Conservation (phyloP, 1,140 invertebrate species). For the Batillaria attramentaria region DNA sequence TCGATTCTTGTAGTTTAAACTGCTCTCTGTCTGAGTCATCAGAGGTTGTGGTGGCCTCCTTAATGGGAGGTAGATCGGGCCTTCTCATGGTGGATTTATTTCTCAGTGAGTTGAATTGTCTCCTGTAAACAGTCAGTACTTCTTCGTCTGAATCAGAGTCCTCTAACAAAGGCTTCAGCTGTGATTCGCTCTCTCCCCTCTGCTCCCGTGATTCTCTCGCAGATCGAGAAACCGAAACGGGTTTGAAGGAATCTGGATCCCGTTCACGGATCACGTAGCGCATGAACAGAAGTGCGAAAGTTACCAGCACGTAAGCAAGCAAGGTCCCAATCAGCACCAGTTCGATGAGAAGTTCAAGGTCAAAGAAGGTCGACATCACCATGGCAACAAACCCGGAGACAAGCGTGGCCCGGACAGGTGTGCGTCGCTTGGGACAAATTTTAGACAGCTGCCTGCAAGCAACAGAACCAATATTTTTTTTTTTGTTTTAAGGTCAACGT, state of each 20-base stretch:
- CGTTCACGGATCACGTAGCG: constrained; percentile 44
- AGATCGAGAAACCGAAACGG: not conserved
- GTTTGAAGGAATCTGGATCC: not conserved
- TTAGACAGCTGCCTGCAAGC: constrained; percentile 33
- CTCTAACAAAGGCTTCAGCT: no score
- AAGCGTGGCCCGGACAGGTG: constrained; percentile 33
- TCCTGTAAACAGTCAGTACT: no score
- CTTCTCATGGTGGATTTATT: no score
- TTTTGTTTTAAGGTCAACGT: not conserved
- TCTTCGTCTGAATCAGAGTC: no score
- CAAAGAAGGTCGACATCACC: constrained; percentile 27
- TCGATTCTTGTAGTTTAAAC: no score
- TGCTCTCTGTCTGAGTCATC: no score
- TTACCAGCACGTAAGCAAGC: constrained; percentile 92
- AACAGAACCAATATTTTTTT: not conserved
- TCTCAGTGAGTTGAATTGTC: no score
- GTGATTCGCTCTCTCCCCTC: no score
- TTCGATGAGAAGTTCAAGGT: constrained; percentile 39
- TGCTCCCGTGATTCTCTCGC: no score
- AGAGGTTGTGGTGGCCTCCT: no score
- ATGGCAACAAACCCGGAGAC: constrained; percentile 36
- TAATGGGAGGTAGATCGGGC: no score
- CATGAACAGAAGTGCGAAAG: constrained; percentile 88
- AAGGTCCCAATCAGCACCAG: constrained; percentile 76
- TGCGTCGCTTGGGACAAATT: constrained; percentile 37